These are phyloP conservation scores for Peromyscus attwateri DNA, from an alignment of 2,797 vertebrate genomes.

Conservation along the genomic window DNA sequence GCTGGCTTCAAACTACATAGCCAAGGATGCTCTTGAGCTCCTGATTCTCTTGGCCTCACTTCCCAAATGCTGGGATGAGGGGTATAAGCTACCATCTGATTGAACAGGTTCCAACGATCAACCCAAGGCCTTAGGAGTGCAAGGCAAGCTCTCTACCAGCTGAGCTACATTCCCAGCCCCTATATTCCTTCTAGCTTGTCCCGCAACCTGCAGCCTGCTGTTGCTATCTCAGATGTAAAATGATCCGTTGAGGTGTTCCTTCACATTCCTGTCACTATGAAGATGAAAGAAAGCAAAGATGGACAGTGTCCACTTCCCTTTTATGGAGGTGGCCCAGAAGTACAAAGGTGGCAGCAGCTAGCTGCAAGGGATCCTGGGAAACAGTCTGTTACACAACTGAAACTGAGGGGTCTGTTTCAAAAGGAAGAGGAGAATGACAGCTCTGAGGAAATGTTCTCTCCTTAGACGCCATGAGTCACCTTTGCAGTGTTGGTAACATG, in stretches of 20 bases:
- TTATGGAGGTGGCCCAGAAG: neutral
- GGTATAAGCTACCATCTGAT: neutral
- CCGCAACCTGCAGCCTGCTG: neutral
- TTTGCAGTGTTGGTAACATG: neutral
- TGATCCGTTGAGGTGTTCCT: neutral
- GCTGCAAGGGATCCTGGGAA: neutral
- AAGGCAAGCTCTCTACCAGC: neutral
- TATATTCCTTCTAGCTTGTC: neutral
- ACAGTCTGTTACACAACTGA: neutral
- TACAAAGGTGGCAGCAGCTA: neutral
- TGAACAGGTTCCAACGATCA: neutral
- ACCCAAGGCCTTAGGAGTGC: neutral
- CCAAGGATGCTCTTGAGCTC: no score
- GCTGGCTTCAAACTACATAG: neutral
- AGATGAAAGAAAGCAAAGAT: neutral
- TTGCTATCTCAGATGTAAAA: constrained; percentile 20
- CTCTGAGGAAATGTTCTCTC: neutral
- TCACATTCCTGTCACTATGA: neutral
- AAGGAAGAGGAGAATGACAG: neutral
- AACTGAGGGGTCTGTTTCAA: neutral
- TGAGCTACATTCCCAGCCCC: neutral
- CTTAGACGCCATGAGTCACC: neutral
- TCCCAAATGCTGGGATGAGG: neutral
- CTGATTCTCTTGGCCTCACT: neutral
- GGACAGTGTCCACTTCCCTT: neutral